Percentiles rank a stretch among this genome's conserved stretches.
Conservation (phyloP, 1,140 invertebrate genomes). For the Philaenus spumarius region DNA sequence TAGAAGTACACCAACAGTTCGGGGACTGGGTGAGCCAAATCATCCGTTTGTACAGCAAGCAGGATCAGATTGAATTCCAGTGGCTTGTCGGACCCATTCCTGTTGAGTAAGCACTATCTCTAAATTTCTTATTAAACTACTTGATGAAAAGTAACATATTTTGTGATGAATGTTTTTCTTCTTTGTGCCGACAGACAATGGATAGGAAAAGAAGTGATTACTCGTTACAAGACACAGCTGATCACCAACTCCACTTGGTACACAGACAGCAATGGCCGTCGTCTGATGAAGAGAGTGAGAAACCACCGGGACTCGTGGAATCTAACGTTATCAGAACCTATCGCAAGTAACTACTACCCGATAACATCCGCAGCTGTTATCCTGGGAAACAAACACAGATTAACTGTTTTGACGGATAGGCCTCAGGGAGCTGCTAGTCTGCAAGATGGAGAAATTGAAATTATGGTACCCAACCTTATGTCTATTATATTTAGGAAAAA, state of each 20-base stretch:
- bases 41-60: conserved; percentile 48
- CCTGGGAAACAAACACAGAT: conserved; percentile 29
- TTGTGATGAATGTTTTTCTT: not conserved
- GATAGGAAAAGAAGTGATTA: conserved; percentile 53
- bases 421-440: conserved; percentile 53
- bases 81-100: conserved; percentile 68
- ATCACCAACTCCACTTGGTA: conserved; percentile 43
- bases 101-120: conserved; percentile 41
- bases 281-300: conserved; percentile 48
- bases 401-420: conserved; percentile 50
- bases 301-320: conserved; percentile 52
- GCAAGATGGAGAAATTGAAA: conserved; percentile 40
- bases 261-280: conserved; percentile 64
- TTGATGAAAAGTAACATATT: not conserved
- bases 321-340: conserved; percentile 43
- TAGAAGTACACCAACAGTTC: conserved; percentile 58
- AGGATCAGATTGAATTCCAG: conserved; percentile 53
- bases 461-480: conserved; percentile 45
- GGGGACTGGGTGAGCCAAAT: conserved; percentile 54
- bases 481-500: too few species aligned
- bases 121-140: not conserved
- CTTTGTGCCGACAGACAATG: conserved; percentile 40
- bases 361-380: conserved; percentile 52
- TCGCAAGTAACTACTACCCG: conserved; percentile 62
- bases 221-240: conserved; percentile 41